Base-by-base conservation (phyloP, 2,797 vertebrate genomes). In the Neostethus bicornis region DNA sequence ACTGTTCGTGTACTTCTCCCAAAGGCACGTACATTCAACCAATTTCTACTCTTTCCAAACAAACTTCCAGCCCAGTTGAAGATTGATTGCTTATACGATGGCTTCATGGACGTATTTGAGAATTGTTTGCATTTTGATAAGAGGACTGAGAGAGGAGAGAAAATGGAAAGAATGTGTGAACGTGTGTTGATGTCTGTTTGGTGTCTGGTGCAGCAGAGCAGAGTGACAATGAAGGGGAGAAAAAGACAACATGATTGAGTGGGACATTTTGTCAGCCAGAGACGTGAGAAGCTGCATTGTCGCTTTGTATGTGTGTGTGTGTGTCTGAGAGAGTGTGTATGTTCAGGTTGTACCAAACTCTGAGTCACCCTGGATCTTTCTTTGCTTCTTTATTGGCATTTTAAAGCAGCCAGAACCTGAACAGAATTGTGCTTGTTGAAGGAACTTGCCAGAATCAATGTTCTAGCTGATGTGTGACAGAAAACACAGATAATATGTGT, bases 231-330 rank as follows among this genome's bases (percentile, higher is more conserved):
- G 64, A 69, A 81, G 53, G 54, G 49, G 45, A 66, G 71, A 69
- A 75, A 77, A 81, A 79, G 51, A 70, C 68, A 67, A 65, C 70
- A 77, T 83, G 83, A 87, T 83, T 79, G 81, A 86, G 80, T 80
- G 77, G 78, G 71, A 80, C 81, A 82, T 77, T 79, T 71, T 78
- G 73, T 73, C 70, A 81, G 69, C 62, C 0, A 21, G 63, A 56
- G 64, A 82, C 52, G 51, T 82, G 75, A 81, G 73, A 45, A 51
- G 66, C 56, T 62, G 64, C 26, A n/a, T 9, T 41, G 58, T 21
- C 43, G 8, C 43, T 47, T 65, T 49, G 57, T 42, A 45, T 44
- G 35, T 52, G 28, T 34, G 21, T 37, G 54, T 47, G 39, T 47
- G 20, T 57, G 14, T 39, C 28, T 34, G 21, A 37, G 54, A 47